A percentile compares a stretch with the other conserved stretches of the same genome.
Evolutionary conservation across 2,888 invertebrate genomes (phyloP).

Genomic region (Cheilosia grossa): DNA sequence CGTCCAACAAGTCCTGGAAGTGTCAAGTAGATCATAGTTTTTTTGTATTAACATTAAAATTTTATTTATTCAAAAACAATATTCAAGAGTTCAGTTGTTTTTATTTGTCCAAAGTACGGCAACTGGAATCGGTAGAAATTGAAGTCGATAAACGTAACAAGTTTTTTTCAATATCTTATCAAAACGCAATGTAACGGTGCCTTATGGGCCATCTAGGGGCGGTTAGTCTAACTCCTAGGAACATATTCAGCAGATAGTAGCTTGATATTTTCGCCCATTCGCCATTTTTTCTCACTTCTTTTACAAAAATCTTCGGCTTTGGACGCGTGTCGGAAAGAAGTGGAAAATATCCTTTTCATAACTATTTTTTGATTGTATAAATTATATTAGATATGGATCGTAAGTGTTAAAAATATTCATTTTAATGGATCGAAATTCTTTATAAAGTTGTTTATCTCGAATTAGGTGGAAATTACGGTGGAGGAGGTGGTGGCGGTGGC

Average conservation of each 20-base stretch:
- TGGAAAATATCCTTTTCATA: constrained; percentile 30
- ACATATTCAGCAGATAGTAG: constrained; percentile 31
- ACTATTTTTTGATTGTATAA: constrained; percentile 6
- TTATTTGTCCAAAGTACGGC: too few species aligned
- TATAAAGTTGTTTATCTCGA: neutral
- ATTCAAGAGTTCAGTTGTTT: too few species aligned
- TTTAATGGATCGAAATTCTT: too few species aligned
- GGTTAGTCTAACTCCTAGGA: neutral
- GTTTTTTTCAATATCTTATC: too few species aligned
- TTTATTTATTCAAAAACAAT: too few species aligned
- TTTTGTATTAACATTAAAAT: too few species aligned
- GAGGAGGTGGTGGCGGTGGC: constrained; percentile 77
- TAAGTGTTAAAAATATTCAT: constrained; percentile 75
- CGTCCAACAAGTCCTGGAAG: too few species aligned
- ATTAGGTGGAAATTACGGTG: constrained; percentile 78
- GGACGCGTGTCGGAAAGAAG: constrained; percentile 57
- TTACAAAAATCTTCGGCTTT: constrained; percentile 43
- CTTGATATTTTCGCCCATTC: constrained; percentile 30
- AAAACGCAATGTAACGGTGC: neutral
- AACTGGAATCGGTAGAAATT: too few species aligned
- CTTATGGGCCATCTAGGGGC: neutral
- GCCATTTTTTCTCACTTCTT: constrained; percentile 67
- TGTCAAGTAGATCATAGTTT: too few species aligned
- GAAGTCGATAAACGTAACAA: too few species aligned
- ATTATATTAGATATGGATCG: constrained; percentile 77